A percentile compares a stretch with the other conserved stretches of the same genome.
Conservation (phyloP, 2,113 vertebrate species). For the Promerops cafer region DNA sequence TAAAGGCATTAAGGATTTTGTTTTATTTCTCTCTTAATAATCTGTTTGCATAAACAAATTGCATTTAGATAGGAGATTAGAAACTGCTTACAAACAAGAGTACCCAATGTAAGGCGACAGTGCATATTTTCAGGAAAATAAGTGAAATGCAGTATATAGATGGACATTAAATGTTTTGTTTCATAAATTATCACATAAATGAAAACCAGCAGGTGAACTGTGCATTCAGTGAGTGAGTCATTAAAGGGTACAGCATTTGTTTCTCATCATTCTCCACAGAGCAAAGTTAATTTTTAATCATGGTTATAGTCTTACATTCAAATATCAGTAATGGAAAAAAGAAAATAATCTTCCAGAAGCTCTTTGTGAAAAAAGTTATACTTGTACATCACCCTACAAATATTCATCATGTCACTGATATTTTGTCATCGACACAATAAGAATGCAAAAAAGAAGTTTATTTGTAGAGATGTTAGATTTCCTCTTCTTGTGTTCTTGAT, state of each 20-base stretch:
- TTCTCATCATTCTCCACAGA: not conserved
- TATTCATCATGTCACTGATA: not conserved
- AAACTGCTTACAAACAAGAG: not conserved
- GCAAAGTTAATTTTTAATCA: not conserved
- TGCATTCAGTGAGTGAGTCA: not conserved
- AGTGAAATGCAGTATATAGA: not conserved
- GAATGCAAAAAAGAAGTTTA: fast-evolving
- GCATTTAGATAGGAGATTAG: not conserved
- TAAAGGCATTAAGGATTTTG: not conserved
- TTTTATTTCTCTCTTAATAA: not conserved
- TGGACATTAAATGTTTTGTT: not conserved
- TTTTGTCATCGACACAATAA: not conserved
- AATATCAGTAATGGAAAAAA: not conserved
- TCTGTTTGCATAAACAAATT: not conserved
- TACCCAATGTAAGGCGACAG: not conserved
- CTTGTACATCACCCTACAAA: not conserved
- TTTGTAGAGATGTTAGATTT: not conserved
- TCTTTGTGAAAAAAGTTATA: not conserved
- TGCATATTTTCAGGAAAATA: not conserved
- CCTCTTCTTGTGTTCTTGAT: not conserved
- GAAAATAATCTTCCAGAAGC: not conserved
- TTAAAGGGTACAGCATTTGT: not conserved
- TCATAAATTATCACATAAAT: not conserved
- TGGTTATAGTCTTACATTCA: not conserved
- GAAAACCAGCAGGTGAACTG: not conserved